phyloP scores from a whole-genome alignment of 2,113 vertebrate genomes.

The Narcine bancroftii region DNA sequence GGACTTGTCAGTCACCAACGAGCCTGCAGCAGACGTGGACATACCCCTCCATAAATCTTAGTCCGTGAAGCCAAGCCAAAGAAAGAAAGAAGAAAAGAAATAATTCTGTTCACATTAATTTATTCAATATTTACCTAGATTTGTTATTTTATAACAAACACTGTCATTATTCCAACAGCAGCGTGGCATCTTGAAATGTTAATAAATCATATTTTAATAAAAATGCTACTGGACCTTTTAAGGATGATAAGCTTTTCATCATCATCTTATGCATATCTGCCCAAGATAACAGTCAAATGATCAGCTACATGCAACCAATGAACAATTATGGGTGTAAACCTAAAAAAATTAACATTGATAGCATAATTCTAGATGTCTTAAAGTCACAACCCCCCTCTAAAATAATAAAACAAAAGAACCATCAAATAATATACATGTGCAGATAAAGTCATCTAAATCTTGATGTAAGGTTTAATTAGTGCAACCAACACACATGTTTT shows the following conservation, averaged over 20 bases:
- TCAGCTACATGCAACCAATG: background rate
- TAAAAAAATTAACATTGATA: background rate
- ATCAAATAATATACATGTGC: background rate
- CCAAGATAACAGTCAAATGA: background rate
- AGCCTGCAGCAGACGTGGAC: too few relatives aligned
- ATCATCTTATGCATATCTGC: background rate
- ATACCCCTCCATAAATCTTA: too few relatives aligned
- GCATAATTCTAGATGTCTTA: background rate
- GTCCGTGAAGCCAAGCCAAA: too few relatives aligned
- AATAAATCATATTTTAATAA: background rate
- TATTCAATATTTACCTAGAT: background rate
- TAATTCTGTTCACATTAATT: conserved; percentile 35
- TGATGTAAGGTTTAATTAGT: conserved; percentile 28
- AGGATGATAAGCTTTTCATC: too few relatives aligned
- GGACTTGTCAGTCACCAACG: too few relatives aligned
- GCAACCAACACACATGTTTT: conserved; percentile 31
- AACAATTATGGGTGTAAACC: background rate
- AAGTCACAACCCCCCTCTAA: background rate
- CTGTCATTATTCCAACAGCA: background rate
- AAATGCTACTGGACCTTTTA: background rate
- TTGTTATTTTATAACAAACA: conserved; percentile 14
- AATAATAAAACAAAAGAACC: conserved; percentile 3
- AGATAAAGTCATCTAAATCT: conserved; percentile 27
- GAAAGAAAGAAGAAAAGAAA: too few relatives aligned
- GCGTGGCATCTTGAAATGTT: background rate